Evolutionary conservation across 2,888 invertebrate species (phyloP).

Genomic region (Emmelina monodactyla): DNA sequence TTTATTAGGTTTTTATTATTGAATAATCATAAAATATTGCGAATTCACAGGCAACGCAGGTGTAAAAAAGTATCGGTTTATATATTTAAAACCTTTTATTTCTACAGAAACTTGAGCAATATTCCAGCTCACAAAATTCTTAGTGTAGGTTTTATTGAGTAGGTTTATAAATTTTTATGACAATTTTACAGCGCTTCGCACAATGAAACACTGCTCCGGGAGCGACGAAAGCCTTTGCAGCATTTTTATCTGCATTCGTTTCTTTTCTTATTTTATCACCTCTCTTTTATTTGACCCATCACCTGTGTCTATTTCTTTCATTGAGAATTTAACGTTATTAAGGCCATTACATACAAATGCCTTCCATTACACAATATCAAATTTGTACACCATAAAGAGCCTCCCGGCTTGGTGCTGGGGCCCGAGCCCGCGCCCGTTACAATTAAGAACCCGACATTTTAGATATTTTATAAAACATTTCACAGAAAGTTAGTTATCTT

Average conservation of each 20-base stretch:
- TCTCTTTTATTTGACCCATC: no score
- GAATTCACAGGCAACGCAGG: no score
- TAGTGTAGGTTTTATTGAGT: slow-evolving; percentile 52
- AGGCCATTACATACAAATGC: no score
- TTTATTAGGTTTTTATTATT: no score
- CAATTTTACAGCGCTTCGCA: slow-evolving; percentile 46
- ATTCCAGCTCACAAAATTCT: slow-evolving; percentile 42
- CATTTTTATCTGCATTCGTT: slow-evolving; percentile 33
- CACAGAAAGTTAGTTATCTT: slow-evolving; percentile 28
- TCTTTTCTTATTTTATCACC: no score
- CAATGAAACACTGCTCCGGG: slow-evolving; percentile 43
- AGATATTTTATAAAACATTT: slow-evolving; percentile 24
- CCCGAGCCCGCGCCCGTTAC: slow-evolving; percentile 1
- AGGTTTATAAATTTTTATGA: slow-evolving; percentile 53
- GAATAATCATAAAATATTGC: no score
- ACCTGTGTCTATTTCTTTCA: no score
- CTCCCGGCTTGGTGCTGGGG: background rate
- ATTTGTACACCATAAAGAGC: slow-evolving; percentile 1
- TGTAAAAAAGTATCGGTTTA: background rate
- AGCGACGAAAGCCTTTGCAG: slow-evolving; percentile 24
- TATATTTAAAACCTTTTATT: slow-evolving; percentile 20
- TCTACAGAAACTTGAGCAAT: slow-evolving; percentile 34
- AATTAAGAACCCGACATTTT: slow-evolving; percentile 3
- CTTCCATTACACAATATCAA: background rate
- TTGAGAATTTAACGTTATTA: no score